Conservation (phyloP, 92 coral and sea anemone genomes). For the Epizoanthus illoricatus region DNA sequence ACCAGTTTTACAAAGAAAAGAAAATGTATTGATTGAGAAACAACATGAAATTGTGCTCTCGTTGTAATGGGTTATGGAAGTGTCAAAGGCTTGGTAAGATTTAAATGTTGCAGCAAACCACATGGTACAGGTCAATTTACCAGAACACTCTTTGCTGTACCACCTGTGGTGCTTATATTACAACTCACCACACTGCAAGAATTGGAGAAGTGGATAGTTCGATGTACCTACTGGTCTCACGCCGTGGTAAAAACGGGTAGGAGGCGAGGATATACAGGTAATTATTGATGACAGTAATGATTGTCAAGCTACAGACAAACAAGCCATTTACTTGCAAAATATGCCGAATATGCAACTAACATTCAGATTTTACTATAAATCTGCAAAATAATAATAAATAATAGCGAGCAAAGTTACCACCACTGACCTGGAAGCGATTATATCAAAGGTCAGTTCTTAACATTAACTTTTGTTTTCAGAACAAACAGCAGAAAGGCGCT, state of each 20-base stretch:
- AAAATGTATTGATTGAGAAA: too few relatives aligned
- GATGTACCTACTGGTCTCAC: too few relatives aligned
- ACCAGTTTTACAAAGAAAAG: too few relatives aligned
- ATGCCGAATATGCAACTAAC: not conserved
- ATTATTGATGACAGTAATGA: conserved; percentile 11
- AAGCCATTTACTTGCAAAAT: conserved; percentile 4
- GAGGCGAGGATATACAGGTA: not conserved
- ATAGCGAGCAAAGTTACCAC: too few relatives aligned
- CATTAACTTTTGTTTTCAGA: too few relatives aligned
- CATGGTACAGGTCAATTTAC: not conserved
- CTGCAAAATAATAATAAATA: conserved; percentile 5
- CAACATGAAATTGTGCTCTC: too few relatives aligned
- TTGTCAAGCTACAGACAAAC: conserved; percentile 19
- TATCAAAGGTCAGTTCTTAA: too few relatives aligned
- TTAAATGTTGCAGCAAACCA: conserved; percentile 12
- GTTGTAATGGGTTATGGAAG: conserved; percentile 27
- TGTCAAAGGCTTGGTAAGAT: conserved; percentile 30
- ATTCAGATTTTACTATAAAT: too few relatives aligned
- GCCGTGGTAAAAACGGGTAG: conserved; percentile 11
- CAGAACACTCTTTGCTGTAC: conserved; percentile 44
- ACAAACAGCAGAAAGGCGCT: too few relatives aligned
- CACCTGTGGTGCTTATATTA: not conserved
- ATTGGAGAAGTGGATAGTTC: not conserved
- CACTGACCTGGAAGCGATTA: too few relatives aligned
- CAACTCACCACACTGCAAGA: too few relatives aligned